A percentile compares a stretch with the other conserved stretches of the same genome.
These are phyloP conservation scores for Poecilia gillii DNA, from an alignment of 2,797 vertebrate species.

Conservation along the genomic window DNA sequence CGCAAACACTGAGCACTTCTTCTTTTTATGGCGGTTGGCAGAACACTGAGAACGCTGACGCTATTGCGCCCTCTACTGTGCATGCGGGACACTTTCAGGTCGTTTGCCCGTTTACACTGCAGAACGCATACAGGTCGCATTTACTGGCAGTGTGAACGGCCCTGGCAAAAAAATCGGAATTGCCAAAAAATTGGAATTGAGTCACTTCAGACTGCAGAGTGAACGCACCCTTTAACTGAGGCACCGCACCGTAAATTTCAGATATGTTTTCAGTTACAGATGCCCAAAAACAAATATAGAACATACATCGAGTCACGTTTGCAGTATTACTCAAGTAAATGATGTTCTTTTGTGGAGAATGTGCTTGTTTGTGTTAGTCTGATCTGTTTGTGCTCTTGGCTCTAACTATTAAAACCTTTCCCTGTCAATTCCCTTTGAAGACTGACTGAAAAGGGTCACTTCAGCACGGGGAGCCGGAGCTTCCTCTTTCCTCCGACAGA, in stretches of 20 bases:
- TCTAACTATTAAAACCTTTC: constrained; percentile 21
- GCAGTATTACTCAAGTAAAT: not conserved
- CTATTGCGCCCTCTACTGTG: no score
- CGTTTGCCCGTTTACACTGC: no score
- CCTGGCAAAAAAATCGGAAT: no score
- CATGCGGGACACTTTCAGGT: no score
- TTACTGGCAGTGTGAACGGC: no score
- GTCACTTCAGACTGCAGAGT: no score
- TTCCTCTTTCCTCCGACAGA: constrained; percentile 15
- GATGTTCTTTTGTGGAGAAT: not conserved
- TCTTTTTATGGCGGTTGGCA: no score
- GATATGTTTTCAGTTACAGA: not conserved
- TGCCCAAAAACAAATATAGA: not conserved
- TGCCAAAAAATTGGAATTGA: no score
- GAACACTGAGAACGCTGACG: no score
- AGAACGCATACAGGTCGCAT: no score
- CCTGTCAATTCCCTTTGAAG: constrained; percentile 37
- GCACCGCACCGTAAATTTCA: not conserved
- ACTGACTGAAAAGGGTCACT: constrained; percentile 31
- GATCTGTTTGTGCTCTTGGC: constrained; percentile 18
- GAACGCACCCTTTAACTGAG: not conserved
- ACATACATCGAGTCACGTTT: not conserved
- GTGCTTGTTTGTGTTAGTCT: not conserved
- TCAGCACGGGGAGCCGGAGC: constrained; percentile 26
- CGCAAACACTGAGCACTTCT: no score